Conservation (phyloP, 2,113 vertebrate genomes). For the Narcine bancroftii region DNA sequence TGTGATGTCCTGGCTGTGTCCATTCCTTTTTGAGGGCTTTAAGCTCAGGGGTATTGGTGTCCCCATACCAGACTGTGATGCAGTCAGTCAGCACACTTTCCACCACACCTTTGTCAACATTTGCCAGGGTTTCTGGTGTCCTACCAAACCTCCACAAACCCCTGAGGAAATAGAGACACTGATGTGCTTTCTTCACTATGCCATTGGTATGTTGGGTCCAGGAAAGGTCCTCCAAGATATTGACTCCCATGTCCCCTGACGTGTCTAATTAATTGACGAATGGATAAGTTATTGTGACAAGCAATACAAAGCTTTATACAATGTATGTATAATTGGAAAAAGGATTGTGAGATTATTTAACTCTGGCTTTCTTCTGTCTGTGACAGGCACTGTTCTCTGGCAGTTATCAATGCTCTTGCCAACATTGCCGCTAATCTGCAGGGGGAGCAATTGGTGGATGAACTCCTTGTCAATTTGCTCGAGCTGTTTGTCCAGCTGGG, state of each 20-base stretch:
- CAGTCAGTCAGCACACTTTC: too few species aligned
- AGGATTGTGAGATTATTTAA: not conserved
- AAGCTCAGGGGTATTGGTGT: too few species aligned
- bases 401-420: constrained; percentile 89
- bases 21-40: too few species aligned
- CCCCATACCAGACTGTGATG: too few species aligned
- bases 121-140: too few species aligned
- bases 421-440: constrained; percentile 95
- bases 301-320: not conserved
- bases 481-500: constrained; percentile 93
- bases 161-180: too few species aligned
- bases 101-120: too few species aligned
- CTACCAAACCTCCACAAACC: too few species aligned
- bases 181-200: too few species aligned
- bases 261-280: not conserved
- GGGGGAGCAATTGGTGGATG: constrained; percentile 82
- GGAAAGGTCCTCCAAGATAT: too few species aligned
- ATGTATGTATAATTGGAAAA: not conserved
- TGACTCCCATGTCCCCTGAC: not conserved
- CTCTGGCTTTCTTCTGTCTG: constrained; percentile 9
- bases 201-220: too few species aligned
- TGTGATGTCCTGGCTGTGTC: too few species aligned
- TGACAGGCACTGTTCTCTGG: constrained; percentile 84
- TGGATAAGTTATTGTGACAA: not conserved
- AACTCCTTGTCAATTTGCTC: constrained; percentile 87